Conservation (phyloP, 2,797 vertebrate genomes). For the Sebastes alutus region DNA sequence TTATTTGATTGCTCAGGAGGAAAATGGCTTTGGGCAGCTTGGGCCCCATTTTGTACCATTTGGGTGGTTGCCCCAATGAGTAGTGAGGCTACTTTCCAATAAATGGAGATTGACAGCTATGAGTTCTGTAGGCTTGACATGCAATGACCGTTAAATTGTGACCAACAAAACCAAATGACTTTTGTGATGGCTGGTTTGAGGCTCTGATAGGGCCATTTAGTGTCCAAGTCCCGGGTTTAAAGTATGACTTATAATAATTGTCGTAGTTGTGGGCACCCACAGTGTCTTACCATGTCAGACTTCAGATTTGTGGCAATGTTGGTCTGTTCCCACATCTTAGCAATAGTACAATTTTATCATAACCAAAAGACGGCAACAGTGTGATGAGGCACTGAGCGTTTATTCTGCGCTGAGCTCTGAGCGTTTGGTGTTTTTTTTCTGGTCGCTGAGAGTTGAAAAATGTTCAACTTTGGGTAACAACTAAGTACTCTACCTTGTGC, state of each 20-base stretch:
- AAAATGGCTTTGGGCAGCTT: background rate
- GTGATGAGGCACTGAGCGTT: too few relatives aligned
- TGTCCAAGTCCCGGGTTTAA: background rate
- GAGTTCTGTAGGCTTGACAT: background rate
- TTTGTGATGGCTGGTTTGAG: background rate
- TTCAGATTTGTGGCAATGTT: too few relatives aligned
- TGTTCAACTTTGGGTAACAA: too few relatives aligned
- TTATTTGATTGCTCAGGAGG: background rate
- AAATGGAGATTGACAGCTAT: background rate
- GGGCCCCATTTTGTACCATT: background rate
- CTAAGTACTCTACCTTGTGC: too few relatives aligned
- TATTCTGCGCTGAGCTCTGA: too few relatives aligned
- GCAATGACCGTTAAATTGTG: too few relatives aligned
- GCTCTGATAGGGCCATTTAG: background rate
- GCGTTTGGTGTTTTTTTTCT: too few relatives aligned
- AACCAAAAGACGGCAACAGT: background rate
- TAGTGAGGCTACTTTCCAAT: background rate
- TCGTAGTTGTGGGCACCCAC: background rate
- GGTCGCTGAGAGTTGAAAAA: too few relatives aligned
- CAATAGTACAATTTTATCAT: background rate
- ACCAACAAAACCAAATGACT: too few relatives aligned
- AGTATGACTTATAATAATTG: background rate
- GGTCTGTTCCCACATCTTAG: too few relatives aligned
- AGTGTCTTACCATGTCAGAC: too few relatives aligned
- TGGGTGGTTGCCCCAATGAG: background rate